Base-by-base conservation (phyloP, 2,113 vertebrate species). In the Xiphophorus couchianus region DNA sequence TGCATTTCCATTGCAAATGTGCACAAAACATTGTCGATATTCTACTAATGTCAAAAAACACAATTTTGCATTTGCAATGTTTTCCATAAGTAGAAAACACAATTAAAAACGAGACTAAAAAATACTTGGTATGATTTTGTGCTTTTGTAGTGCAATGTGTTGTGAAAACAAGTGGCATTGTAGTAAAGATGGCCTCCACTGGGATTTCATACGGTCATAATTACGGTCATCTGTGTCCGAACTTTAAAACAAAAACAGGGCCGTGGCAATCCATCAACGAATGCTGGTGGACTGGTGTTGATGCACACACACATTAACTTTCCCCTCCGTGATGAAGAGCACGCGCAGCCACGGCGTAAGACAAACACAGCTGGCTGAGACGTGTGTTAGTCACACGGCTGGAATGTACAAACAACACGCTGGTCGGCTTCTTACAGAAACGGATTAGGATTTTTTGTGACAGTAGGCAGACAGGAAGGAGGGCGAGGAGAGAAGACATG, bases 311-410 rank as follows among this genome's bases (percentile, higher is more conserved):
- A 69, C 76, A 77, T 65, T 63, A 73, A 76, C 73, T 62, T 44
- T 11, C 31, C 73, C 42, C 71, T 73, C 22, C 27, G 30, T 71
- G 82, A 86, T 80, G 74, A 74, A 84, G 70, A 73, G 85, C 83
- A 81, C 80, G 69, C 76, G 75, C 83, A 66, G 58, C 51, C 61
- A n/a, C 48, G 66, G 70, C 0, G 0, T 66, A 90, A 85, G 69
- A 87, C 78, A 93, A 91, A 90, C 83, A 90, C 88, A 90, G 86
- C 89, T 90, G 90, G 74, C 61, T 85, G 60, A 66, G 65, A 80
- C 6, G 51, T 68, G 74, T 64, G 81, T 81, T 68, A 83, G 84
- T 90, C 78, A 91, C 74, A 74, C 73, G 67, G 63, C 28, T 76
- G 89, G 86, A 91, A 88, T 71, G 80, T 82, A 85, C 73, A 66